A percentile compares a stretch with the other conserved stretches of the same genome.
These are phyloP conservation scores for Agriopis marginaria DNA, from an alignment of 2,888 invertebrate genomes.

Conservation along the genomic window DNA sequence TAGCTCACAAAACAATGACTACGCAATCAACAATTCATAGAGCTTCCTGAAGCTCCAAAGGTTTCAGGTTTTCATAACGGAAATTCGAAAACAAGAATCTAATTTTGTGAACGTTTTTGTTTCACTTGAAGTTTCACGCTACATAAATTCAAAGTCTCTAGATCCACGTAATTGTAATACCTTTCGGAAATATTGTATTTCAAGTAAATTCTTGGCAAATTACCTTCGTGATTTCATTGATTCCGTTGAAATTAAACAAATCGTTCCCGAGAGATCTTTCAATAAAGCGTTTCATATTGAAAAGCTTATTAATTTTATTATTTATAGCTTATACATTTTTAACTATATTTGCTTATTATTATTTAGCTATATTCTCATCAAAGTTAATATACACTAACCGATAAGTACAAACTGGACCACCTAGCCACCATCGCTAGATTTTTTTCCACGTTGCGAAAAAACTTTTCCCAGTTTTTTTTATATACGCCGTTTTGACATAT, in stretches of 20 bases:
- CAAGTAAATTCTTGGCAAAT: conserved; percentile 14
- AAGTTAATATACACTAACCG: too few relatives aligned
- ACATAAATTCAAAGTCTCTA: neutral
- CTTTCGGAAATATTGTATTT: conserved; percentile 7
- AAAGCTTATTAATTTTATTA: neutral
- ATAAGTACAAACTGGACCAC: too few relatives aligned
- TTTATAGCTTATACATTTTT: neutral
- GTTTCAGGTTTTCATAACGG: conserved; percentile 3
- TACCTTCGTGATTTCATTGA: conserved; percentile 4
- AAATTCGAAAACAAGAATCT: conserved; percentile 15
- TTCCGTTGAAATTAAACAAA: conserved; percentile 8
- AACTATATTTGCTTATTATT: too few relatives aligned
- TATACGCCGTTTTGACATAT: too few relatives aligned
- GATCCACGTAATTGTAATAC: conserved; percentile 2
- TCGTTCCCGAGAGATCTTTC: neutral
- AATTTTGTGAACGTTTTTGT: conserved; percentile 2
- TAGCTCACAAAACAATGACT: conserved; percentile 11
- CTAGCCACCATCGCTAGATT: too few relatives aligned
- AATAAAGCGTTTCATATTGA: neutral
- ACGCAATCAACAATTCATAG: conserved; percentile 23
- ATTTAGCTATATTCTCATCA: too few relatives aligned
- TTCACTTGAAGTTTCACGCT: conserved; percentile 6
- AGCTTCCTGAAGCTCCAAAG: conserved; percentile 4
- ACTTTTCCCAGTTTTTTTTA: too few relatives aligned
- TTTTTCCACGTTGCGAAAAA: too few relatives aligned